Base-by-base conservation (phyloP, 2,113 vertebrate genomes). In the Sminthopsis crassicaudata region DNA sequence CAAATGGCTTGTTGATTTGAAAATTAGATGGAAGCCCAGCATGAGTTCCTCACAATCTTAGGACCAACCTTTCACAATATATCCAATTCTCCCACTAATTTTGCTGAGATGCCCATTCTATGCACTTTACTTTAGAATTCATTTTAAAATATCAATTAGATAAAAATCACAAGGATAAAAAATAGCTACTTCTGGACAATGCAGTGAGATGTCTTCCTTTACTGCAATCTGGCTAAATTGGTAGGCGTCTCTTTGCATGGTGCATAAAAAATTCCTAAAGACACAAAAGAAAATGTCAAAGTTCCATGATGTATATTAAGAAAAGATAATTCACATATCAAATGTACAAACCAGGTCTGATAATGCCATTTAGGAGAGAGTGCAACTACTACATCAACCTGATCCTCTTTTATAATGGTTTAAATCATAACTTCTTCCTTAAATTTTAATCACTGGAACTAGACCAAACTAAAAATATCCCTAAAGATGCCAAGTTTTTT, bases 211-310 rank as follows among this genome's bases (percentile, higher is more conserved):
- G 19, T 42, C n/a, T 84, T 84, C 19, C n/a, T 42, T 84, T 8
- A 0, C 67, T 84, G 36, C 67, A 84, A 42, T 19, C 27, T 90
- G 14, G 89, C 46, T 90, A 51, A 90, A 50, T 14, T 27, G 46
- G 9, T 27, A 30, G 3, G 46, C 50, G 19, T 2, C 89, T 48
- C 25, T 48, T 50, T 90, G 25, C 46, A 50, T 30, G n/a, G 27
- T 30, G 0, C 46, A 90, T 90, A 48, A 90, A 48, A 50, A 26
- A 92, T 96, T 97, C 96, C 94, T 95, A 95, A n/a, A 53, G 57
- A 54, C 89, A 48, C 94, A n/a, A 27, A 54, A 96, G 95, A 93
- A 97, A 97, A 97, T 51, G 23, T 91, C 93, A 94, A 89, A 57
- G 57, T 93, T 95, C n/a, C 94, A 67, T 0, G 90, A 92, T 52